Conservation (phyloP, 2,888 invertebrate genomes). For the Thymelicus lineola region DNA sequence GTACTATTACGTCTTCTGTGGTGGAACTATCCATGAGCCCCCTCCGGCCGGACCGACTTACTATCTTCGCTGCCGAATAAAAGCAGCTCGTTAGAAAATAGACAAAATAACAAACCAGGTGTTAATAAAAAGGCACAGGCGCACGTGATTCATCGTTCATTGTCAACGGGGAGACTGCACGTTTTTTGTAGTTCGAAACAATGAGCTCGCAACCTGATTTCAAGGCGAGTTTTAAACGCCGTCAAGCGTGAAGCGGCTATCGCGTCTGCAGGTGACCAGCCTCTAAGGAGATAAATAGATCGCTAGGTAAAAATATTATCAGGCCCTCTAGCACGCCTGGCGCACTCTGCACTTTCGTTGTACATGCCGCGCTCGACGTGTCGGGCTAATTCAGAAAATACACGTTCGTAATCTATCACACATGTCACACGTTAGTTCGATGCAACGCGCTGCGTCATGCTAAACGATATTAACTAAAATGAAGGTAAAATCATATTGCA, state of each 20-base stretch:
- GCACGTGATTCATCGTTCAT: conserved; percentile 39
- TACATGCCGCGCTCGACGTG: too few species aligned
- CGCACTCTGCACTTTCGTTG: too few species aligned
- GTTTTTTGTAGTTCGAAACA: conserved; percentile 49
- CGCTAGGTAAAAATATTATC: conserved; percentile 3
- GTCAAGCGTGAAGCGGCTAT: conserved; percentile 54
- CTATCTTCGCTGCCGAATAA: background rate
- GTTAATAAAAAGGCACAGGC: background rate
- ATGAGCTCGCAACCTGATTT: conserved; percentile 46
- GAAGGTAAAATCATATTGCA: too few species aligned
- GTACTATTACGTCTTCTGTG: too few species aligned
- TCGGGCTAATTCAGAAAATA: too few species aligned
- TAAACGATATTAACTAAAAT: too few species aligned
- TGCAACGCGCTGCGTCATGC: too few species aligned
- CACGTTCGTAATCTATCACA: too few species aligned
- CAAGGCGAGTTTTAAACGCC: conserved; percentile 48
- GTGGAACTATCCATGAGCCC: conserved; percentile 4
- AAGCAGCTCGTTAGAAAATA: background rate
- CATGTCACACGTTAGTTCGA: too few species aligned
- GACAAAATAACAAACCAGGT: background rate
- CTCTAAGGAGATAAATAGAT: background rate
- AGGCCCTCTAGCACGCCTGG: background rate
- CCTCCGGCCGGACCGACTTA: background rate
- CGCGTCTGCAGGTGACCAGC: conserved; percentile 58
- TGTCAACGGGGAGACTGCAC: conserved; percentile 27